Conservation (phyloP, 2,888 invertebrate genomes). For the Lapara coniferarum region DNA sequence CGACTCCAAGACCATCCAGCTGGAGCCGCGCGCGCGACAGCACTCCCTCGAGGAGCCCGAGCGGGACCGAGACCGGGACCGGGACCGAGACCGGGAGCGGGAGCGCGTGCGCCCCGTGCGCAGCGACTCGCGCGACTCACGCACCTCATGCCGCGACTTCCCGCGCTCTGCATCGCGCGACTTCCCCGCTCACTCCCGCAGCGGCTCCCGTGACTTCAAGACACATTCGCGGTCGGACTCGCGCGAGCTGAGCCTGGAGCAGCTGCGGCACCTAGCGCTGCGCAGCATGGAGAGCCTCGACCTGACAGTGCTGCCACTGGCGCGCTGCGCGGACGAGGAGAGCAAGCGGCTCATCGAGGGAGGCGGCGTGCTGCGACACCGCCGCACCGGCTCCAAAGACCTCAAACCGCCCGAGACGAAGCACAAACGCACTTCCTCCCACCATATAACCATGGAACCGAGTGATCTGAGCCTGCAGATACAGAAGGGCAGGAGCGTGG, state of each 20-base stretch:
- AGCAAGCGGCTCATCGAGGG: slow-evolving; percentile 74
- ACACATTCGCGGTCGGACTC: slow-evolving; percentile 82
- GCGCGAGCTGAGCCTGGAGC: slow-evolving; percentile 76
- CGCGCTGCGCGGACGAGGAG: slow-evolving; percentile 71
- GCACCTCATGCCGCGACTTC: slow-evolving; percentile 46
- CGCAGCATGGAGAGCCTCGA: slow-evolving; percentile 78
- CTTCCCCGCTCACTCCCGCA: slow-evolving; percentile 53
- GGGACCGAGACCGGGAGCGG: too few species aligned
- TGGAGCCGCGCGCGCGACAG: slow-evolving; percentile 82
- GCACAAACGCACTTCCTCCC: slow-evolving; percentile 78
- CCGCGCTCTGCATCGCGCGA: slow-evolving; percentile 52
- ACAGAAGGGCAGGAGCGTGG: slow-evolving; percentile 75
- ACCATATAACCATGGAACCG: slow-evolving; percentile 77
- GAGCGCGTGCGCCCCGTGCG: slow-evolving; percentile 51
- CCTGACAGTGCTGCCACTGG: slow-evolving; percentile 67
- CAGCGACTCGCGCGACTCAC: slow-evolving; percentile 49
- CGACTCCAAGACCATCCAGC: slow-evolving; percentile 86
- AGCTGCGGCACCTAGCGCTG: slow-evolving; percentile 73
- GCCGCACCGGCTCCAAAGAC: slow-evolving; percentile 85
- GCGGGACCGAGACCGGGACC: slow-evolving; percentile 24
- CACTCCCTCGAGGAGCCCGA: slow-evolving; percentile 63
- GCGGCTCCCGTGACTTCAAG: slow-evolving; percentile 58
- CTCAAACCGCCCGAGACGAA: slow-evolving; percentile 60
- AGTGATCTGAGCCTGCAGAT: slow-evolving; percentile 63
- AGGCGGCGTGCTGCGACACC: slow-evolving; percentile 79